Evolutionary conservation across 2,888 invertebrate genomes (phyloP).

Genomic region (Iphiclides podalirius): DNA sequence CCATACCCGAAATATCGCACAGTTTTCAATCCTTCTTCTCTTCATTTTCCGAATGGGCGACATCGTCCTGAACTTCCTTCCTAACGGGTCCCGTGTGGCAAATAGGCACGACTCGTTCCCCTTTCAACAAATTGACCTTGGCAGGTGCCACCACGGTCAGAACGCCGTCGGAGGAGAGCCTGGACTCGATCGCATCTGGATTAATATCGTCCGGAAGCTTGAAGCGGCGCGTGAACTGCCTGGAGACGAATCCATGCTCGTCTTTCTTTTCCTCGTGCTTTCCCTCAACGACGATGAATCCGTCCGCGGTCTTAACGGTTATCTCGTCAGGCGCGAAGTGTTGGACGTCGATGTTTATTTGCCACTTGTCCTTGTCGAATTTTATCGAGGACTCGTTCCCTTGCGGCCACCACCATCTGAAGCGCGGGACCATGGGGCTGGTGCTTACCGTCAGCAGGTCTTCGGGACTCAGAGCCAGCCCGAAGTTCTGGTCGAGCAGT

Average conservation of each 20-base stretch:
- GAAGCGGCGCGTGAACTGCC: conserved; percentile 87
- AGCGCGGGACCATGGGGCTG: conserved; percentile 45
- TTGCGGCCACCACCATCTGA: conserved; percentile 56
- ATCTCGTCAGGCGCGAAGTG: conserved; percentile 89
- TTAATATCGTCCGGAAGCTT: conserved; percentile 85
- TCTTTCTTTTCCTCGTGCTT: conserved; percentile 90
- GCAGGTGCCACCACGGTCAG: conserved; percentile 83
- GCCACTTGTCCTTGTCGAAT: conserved; percentile 79
- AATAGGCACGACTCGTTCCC: conserved; percentile 79
- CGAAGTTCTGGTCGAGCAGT: conserved; percentile 67
- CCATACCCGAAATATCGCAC: conserved; percentile 6
- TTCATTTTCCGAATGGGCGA: conserved; percentile 26
- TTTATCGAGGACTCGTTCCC: conserved; percentile 70
- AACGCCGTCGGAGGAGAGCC: conserved; percentile 88
- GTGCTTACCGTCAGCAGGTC: conserved; percentile 52
- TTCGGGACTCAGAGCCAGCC: conserved; percentile 61
- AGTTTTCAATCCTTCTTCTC: conserved; percentile 24
- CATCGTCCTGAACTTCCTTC: conserved; percentile 43
- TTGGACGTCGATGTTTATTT: conserved; percentile 86
- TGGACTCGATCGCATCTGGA: conserved; percentile 84
- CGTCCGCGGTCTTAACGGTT: conserved; percentile 85
- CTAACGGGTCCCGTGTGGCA: conserved; percentile 80
- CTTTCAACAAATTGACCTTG: conserved; percentile 45
- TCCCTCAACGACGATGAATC: conserved; percentile 85
- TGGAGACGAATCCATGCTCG: conserved; percentile 85